Percentiles rank a stretch among this genome's conserved stretches.
These are phyloP conservation scores for Bombylius major DNA, from an alignment of 2,888 invertebrate genomes.

Conservation along the genomic window DNA sequence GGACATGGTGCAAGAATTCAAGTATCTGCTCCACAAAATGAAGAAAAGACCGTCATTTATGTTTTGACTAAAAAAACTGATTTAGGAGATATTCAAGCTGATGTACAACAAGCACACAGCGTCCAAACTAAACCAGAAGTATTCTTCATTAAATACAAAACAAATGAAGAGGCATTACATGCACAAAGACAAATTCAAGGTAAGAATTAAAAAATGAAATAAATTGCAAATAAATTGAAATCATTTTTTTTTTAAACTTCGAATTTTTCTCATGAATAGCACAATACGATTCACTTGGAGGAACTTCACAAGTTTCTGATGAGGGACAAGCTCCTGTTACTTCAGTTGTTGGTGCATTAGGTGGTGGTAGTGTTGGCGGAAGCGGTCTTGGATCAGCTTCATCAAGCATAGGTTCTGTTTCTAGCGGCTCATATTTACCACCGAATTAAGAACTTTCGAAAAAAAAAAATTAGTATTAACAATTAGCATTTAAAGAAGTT, in stretches of 20 bases:
- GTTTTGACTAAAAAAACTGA: slow-evolving; percentile 34
- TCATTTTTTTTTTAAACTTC: background rate
- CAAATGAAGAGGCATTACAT: slow-evolving; percentile 32
- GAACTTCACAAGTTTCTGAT: slow-evolving; percentile 7
- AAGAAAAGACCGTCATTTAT: slow-evolving; percentile 37
- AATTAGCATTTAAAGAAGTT: too few species aligned
- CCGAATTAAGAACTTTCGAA: background rate
- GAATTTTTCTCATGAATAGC: background rate
- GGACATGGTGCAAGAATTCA: slow-evolving; percentile 27
- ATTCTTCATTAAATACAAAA: slow-evolving; percentile 38
- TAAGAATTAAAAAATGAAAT: background rate
- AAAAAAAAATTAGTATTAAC: background rate
- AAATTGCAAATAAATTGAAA: background rate
- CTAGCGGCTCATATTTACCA: background rate
- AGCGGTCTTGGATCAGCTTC: slow-evolving; percentile 17
- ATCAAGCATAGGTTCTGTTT: background rate
- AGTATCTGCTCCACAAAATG: slow-evolving; percentile 30
- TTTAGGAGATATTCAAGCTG: slow-evolving; percentile 27
- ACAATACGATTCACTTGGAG: slow-evolving; percentile 11
- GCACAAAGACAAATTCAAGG: slow-evolving; percentile 34
- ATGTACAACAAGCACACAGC: slow-evolving; percentile 28
- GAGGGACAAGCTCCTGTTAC: slow-evolving; percentile 8
- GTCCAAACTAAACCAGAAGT: slow-evolving; percentile 35
- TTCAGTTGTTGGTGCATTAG: slow-evolving; percentile 5
- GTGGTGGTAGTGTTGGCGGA: background rate